phyloP scores from a whole-genome alignment of 2,113 vertebrate species.

The Promerops cafer region DNA sequence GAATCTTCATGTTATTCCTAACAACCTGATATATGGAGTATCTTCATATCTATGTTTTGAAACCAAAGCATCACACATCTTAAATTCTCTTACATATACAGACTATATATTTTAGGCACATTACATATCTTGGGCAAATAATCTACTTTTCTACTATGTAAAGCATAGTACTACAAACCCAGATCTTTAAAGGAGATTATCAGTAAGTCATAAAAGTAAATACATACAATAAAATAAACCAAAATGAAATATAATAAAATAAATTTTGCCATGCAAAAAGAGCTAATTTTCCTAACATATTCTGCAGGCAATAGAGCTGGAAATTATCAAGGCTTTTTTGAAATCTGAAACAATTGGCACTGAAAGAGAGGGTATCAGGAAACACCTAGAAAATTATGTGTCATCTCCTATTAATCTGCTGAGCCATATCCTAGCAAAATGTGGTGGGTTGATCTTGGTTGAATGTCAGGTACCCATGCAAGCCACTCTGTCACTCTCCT shows the following conservation, averaged over 20 bases:
- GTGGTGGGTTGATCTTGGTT: background rate
- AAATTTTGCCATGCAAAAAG: background rate
- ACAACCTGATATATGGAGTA: background rate
- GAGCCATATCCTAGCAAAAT: background rate
- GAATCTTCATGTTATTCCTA: background rate
- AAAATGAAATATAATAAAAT: background rate
- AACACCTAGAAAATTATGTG: background rate
- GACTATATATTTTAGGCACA: background rate
- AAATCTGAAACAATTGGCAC: background rate
- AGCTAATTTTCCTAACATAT: background rate
- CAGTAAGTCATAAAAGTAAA: background rate
- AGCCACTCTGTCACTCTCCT: accelerated
- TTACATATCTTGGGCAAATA: background rate
- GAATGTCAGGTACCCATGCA: background rate
- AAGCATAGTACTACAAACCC: background rate
- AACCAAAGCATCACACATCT: background rate
- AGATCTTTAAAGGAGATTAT: background rate
- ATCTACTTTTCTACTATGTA: background rate
- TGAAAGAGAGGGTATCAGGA: background rate
- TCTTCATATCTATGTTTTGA: background rate
- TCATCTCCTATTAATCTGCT: background rate
- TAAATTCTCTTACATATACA: background rate
- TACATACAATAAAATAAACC: background rate
- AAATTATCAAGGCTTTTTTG: background rate
- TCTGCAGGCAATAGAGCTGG: background rate